Evolutionary conservation across 23 tunicate species (phyloP).

Genomic region (Botrylloides violaceus): DNA sequence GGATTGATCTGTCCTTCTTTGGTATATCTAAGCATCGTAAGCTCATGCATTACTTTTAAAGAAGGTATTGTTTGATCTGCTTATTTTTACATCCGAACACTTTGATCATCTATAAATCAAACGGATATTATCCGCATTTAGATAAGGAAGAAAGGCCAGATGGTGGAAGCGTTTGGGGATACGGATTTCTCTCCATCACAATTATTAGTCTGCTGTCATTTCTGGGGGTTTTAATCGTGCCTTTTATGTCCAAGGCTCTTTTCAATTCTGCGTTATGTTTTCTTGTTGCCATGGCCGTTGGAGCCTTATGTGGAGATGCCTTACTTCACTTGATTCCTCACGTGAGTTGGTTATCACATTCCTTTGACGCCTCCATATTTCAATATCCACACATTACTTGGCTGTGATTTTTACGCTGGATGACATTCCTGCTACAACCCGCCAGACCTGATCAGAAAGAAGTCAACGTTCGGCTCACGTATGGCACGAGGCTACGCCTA

Average conservation of each 20-base stretch:
- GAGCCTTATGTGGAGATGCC: conserved; percentile 85
- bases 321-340: conserved; percentile 88
- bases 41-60: background rate
- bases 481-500: too few relatives aligned
- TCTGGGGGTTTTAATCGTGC: conserved; percentile 62
- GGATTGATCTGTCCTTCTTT: conserved; percentile 19
- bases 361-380: too few relatives aligned
- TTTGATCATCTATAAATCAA: background rate
- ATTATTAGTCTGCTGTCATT: conserved; percentile 59
- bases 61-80: background rate
- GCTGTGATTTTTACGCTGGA: too few relatives aligned
- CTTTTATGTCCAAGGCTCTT: conserved; percentile 35
- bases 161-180: conserved; percentile 52
- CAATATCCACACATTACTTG: too few relatives aligned
- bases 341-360: too few relatives aligned
- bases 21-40: conserved; percentile 2
- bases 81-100: background rate
- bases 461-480: too few relatives aligned
- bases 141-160: background rate
- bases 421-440: too few relatives aligned
- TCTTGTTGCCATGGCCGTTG: conserved; percentile 81
- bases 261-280: conserved; percentile 54
- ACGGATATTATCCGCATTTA: background rate
- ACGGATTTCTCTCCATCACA: conserved; percentile 47
- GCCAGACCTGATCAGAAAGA: too few relatives aligned